These are phyloP conservation scores for Dinocampus coccinellae DNA, from an alignment of 2,888 invertebrate species.

Conservation along the genomic window DNA sequence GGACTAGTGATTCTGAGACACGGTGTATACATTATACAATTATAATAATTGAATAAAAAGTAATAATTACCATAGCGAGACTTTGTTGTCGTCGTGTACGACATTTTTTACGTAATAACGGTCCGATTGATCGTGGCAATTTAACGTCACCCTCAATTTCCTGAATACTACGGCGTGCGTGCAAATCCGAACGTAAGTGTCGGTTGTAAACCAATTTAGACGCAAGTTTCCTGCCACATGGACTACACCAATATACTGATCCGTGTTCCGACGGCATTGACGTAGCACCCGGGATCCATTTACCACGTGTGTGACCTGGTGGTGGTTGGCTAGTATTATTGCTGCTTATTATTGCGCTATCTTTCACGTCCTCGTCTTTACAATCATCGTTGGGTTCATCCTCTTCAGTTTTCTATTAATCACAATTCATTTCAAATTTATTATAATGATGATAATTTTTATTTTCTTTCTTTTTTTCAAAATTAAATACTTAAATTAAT, in stretches of 20 bases:
- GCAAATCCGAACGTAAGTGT: conserved; percentile 82
- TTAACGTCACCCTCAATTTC: conserved; percentile 74
- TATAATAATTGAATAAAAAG: background rate
- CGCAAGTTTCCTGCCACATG: conserved; percentile 82
- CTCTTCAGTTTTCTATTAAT: conserved; percentile 55
- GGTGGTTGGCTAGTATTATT: conserved; percentile 72
- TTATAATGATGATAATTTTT: no score
- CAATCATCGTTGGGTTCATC: conserved; percentile 47
- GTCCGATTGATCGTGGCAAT: conserved; percentile 46
- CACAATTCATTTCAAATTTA: background rate
- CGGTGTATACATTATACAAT: no score
- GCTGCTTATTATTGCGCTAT: conserved; percentile 7
- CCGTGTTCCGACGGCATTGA: conserved; percentile 56
- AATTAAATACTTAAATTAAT: no score
- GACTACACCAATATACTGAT: conserved; percentile 83
- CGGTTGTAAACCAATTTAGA: conserved; percentile 82
- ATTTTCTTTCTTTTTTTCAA: no score
- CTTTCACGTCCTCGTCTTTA: conserved; percentile 17
- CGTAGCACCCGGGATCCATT: conserved; percentile 82
- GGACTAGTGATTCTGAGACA: no score
- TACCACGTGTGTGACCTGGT: conserved; percentile 81
- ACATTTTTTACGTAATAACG: conserved; percentile 39
- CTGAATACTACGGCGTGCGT: conserved; percentile 69
- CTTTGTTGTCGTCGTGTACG: conserved; percentile 42
- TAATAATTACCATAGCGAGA: conserved; percentile 40